phyloP scores from a whole-genome alignment of 2,888 invertebrate genomes.

The Macrophya annulata region DNA sequence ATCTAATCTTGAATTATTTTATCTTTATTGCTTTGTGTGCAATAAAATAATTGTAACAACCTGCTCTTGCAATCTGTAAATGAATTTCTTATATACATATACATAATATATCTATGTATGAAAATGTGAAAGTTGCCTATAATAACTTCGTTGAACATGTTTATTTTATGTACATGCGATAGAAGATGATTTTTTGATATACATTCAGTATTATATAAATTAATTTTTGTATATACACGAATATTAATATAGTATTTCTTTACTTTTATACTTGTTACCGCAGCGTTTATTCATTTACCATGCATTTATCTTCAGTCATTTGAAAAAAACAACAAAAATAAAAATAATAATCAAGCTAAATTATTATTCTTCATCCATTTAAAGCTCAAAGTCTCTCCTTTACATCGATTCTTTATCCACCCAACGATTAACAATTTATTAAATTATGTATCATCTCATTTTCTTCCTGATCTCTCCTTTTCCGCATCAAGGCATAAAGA shows the following conservation, averaged over 20 bases:
- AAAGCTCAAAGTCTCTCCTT: neutral
- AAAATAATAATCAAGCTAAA: neutral
- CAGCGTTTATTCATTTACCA: constrained; percentile 10
- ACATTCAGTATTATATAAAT: constrained; percentile 65
- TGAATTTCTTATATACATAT: neutral
- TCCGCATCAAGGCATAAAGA: too few species aligned
- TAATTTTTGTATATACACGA: constrained; percentile 56
- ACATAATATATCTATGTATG: constrained; percentile 3
- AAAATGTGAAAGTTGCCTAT: constrained; percentile 12
- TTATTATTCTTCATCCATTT: neutral
- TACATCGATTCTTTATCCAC: neutral
- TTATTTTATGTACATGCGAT: constrained; percentile 39
- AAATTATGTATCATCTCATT: neutral
- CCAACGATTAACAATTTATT: neutral
- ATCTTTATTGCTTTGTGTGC: constrained; percentile 38
- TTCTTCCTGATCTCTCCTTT: too few species aligned
- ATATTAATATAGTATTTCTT: constrained; percentile 60
- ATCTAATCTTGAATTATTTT: constrained; percentile 38
- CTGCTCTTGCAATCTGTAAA: constrained; percentile 31
- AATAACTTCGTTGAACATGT: constrained; percentile 30
- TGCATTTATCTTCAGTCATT: constrained; percentile 18
- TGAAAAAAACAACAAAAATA: neutral
- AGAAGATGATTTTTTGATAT: constrained; percentile 50
- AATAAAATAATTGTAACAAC: constrained; percentile 33
- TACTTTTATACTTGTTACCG: constrained; percentile 56